Evolutionary conservation across 2,797 vertebrate genomes (phyloP).

Genomic region (Rachycentron canadum): DNA sequence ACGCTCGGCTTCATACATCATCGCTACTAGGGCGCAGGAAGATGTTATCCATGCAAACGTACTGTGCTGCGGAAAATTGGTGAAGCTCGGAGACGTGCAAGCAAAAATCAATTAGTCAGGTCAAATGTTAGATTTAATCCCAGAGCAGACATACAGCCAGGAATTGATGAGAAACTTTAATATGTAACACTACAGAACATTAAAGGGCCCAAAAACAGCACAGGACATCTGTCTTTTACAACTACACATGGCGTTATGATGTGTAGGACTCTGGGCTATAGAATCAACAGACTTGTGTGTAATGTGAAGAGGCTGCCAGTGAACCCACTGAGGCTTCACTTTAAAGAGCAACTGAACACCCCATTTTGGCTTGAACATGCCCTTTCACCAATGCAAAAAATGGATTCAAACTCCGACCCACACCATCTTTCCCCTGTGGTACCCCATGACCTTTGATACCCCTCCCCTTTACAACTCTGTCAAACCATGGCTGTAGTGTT

Average conservation of each 20-base stretch:
- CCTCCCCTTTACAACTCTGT: not conserved
- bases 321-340: not conserved
- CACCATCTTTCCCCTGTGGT: fast-evolving
- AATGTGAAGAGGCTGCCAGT: not conserved
- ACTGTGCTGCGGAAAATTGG: slow-evolving; percentile 9
- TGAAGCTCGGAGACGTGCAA: slow-evolving; percentile 23
- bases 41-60: slow-evolving; percentile 7
- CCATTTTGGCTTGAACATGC: not conserved
- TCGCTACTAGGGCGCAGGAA: slow-evolving; percentile 1
- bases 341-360: not conserved
- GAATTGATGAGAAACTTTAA: not conserved
- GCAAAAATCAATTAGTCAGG: slow-evolving; percentile 44
- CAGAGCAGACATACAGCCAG: slow-evolving; percentile 4
- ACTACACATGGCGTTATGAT: not conserved
- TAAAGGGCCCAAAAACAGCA: not conserved
- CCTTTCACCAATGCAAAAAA: not conserved
- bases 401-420: not conserved
- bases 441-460: not conserved
- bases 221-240: not conserved
- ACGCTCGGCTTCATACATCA: slow-evolving; percentile 23
- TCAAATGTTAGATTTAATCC: slow-evolving; percentile 33
- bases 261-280: slow-evolving; percentile 1
- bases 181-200: not conserved
- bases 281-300: slow-evolving; percentile 1
- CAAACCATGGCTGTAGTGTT: not conserved